Evolutionary conservation across 2,888 invertebrate species (phyloP), one percentile per base, ranked within the genome.

Genomic region (Abscondita cerata): DNA sequence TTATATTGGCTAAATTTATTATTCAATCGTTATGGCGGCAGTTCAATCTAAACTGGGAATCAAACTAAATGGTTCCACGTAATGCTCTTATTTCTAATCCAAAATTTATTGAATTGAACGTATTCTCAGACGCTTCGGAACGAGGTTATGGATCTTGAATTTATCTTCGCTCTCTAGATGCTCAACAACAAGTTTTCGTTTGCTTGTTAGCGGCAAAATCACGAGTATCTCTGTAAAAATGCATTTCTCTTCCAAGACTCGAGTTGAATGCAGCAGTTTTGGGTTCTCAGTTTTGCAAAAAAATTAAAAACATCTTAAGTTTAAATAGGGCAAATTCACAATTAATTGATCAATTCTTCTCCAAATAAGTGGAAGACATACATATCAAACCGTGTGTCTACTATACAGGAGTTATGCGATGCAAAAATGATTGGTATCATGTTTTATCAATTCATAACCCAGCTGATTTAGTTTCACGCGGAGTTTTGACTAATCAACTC

Each of bases 11-110:
- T 1, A 64, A 64, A 50, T 13, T 64, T 15, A 59, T 63, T 25
- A 13, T 63, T 8, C 63, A 63, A 46, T 36, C 40, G 6, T 31
- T 64, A 31, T 64, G n/a, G n/a, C n/a, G 64, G 61, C 16, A 11
- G n/a, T 9, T n/a, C 9, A 47, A 53, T 18, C n/a, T 56, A 8
- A 19, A 18, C 19, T 64, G 64, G 54, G 61, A 15, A 60, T 6
- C 11, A 36, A 6, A 52, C n/a, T 5, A 46, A 48, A 51, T 60
- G 31, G 31, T 48, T 25, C 48, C 48, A 18, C 48, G 48, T 9
- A 12, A 31, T 25, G 41, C 13, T 1, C 3, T 41, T 12, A 25
- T 48, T 25, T 5, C 13, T 31, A 20, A 48, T n/a, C 5, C 13
- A 2, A n/a, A 13, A 11, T 4, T 4, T 12, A 38, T 38, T 6